phyloP scores from a whole-genome alignment of 2,888 invertebrate genomes.

The Polydrusus pterygomalis region DNA sequence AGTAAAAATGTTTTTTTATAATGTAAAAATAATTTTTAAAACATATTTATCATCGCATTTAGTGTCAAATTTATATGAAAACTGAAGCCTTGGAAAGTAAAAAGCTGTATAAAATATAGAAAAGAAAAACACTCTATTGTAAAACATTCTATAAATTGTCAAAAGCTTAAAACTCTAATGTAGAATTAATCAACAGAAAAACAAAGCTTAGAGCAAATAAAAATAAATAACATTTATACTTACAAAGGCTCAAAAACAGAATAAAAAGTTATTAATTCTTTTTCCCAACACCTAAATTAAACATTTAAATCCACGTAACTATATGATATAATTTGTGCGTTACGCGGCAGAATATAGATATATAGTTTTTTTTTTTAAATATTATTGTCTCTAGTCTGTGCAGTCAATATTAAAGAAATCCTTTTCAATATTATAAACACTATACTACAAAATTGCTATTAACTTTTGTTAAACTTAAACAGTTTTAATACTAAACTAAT shows the following conservation, averaged over 20 bases:
- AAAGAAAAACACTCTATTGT: slow-evolving; percentile 27
- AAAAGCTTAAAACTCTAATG: slow-evolving; percentile 56
- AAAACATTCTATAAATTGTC: slow-evolving; percentile 53
- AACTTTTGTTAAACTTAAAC: slow-evolving; percentile 32
- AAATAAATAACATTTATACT: slow-evolving; percentile 64
- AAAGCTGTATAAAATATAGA: slow-evolving; percentile 44
- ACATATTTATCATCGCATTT: too few species aligned
- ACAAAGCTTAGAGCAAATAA: slow-evolving; percentile 62
- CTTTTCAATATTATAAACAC: slow-evolving; percentile 53
- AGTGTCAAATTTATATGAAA: not conserved
- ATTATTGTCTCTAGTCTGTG: slow-evolving; percentile 65
- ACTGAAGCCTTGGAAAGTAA: slow-evolving; percentile 31
- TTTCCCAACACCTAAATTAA: slow-evolving; percentile 68
- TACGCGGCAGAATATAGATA: slow-evolving; percentile 35
- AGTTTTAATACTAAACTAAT: slow-evolving; percentile 31
- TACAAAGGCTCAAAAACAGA: slow-evolving; percentile 58
- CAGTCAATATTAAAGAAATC: slow-evolving; percentile 64
- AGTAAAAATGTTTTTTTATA: too few species aligned
- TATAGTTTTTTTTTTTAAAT: slow-evolving; percentile 12
- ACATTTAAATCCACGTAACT: slow-evolving; percentile 57
- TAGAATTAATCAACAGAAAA: slow-evolving; percentile 62
- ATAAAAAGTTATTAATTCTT: slow-evolving; percentile 62
- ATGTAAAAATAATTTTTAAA: too few species aligned
- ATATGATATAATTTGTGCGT: slow-evolving; percentile 40
- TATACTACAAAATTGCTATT: slow-evolving; percentile 45